These are phyloP conservation scores for Furnarius figulus DNA, from an alignment of 2,113 vertebrate genomes.

Conservation along the genomic window DNA sequence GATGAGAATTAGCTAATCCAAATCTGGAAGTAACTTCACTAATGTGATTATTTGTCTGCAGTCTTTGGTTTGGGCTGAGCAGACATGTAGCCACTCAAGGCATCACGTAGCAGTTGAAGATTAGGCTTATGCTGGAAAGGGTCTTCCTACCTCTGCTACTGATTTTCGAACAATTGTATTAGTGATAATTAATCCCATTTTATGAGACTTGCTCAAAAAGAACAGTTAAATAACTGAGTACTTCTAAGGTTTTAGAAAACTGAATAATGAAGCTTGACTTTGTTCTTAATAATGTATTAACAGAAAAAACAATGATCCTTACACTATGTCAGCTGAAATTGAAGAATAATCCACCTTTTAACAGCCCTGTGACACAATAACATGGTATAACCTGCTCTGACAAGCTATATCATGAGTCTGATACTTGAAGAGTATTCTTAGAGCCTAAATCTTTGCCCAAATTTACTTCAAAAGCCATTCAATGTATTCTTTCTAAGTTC, in stretches of 20 bases:
- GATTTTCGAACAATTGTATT: background rate
- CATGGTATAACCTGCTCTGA: background rate
- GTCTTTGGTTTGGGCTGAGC: background rate
- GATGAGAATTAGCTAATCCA: background rate
- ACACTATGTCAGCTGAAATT: background rate
- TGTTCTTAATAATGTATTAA: background rate
- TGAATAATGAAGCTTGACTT: background rate
- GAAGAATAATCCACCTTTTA: background rate
- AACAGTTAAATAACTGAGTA: background rate
- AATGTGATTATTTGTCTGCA: background rate
- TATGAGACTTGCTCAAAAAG: background rate
- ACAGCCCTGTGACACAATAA: background rate
- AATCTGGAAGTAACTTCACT: background rate
- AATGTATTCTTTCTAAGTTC: background rate
- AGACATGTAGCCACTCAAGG: background rate
- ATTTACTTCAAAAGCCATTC: background rate
- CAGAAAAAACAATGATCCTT: background rate
- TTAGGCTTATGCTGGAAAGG: background rate
- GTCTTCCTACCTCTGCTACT: background rate
- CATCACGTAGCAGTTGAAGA: background rate
- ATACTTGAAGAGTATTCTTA: background rate
- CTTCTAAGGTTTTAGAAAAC: background rate
- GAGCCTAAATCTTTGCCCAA: background rate
- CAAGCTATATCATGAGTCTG: background rate
- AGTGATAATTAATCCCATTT: background rate